Percentiles rank a stretch among this genome's conserved stretches.
These are phyloP conservation scores for Heterocephalus glaber DNA, from an alignment of 2,113 vertebrate species.

Conservation along the genomic window DNA sequence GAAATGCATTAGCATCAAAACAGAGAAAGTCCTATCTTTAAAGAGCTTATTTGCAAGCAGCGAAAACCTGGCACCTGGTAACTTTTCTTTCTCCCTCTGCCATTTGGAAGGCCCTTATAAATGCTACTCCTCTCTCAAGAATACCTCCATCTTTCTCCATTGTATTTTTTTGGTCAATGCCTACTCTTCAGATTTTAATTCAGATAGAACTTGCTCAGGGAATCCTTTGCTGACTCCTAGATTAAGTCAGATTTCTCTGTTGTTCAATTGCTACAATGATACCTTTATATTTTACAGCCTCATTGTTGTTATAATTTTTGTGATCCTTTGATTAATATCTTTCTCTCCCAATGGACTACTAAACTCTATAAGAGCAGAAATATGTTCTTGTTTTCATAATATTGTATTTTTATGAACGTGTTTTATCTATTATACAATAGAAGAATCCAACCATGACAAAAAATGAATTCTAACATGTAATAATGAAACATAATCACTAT, in stretches of 20 bases:
- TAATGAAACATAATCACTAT: not conserved
- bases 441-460: not conserved
- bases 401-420: not conserved
- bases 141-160: not conserved
- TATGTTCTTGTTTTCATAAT: not conserved
- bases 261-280: not conserved
- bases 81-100: not conserved
- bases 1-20: not conserved
- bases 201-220: not conserved
- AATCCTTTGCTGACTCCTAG: not conserved
- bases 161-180: not conserved
- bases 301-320: not conserved
- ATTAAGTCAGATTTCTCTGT: not conserved
- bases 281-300: not conserved
- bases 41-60: not conserved
- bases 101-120: not conserved
- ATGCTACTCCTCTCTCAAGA: not conserved
- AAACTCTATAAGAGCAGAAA: not conserved
- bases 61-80: not conserved
- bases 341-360: not conserved
- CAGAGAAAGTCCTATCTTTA: not conserved
- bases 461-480: not conserved
- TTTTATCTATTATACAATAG: not conserved
- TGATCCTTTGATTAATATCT: not conserved
- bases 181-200: not conserved